Percentiles rank a stretch among this genome's conserved stretches.
phyloP scores from a whole-genome alignment of 2,113 vertebrate species.

The Petromus typicus region DNA sequence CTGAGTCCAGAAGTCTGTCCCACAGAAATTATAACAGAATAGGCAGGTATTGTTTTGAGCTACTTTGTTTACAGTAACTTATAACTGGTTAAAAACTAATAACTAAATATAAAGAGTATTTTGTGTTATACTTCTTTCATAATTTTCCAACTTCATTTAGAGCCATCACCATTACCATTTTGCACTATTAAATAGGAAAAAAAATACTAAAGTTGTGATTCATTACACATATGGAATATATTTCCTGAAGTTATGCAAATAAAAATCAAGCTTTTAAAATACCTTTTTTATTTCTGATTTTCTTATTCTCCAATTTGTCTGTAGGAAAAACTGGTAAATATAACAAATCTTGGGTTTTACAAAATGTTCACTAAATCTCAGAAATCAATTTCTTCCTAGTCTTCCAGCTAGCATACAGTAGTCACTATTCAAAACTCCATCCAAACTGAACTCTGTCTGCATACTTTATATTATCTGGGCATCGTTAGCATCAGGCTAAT shows the following conservation, averaged over 20 bases:
- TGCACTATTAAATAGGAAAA: slow-evolving; percentile 22
- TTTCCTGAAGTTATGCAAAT: background rate
- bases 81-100: background rate
- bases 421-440: slow-evolving; percentile 46
- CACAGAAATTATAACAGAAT: background rate
- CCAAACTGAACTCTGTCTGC: background rate
- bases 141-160: background rate
- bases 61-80: background rate
- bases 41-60: background rate
- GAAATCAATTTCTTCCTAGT: slow-evolving; percentile 27
- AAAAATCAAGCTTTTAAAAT: slow-evolving; percentile 26
- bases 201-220: background rate
- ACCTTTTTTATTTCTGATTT: background rate
- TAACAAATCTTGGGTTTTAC: slow-evolving; percentile 40
- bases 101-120: background rate
- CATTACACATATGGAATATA: background rate
- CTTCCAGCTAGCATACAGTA: slow-evolving; percentile 45
- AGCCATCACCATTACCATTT: background rate
- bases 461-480: background rate
- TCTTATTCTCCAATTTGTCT: slow-evolving; percentile 13
- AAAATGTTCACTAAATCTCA: slow-evolving; percentile 23
- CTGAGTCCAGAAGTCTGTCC: background rate
- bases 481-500: background rate
- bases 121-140: background rate
- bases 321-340: slow-evolving; percentile 12